These are phyloP conservation scores for Poeciliopsis infans DNA, from an alignment of 2,797 vertebrate species.

Conservation along the genomic window DNA sequence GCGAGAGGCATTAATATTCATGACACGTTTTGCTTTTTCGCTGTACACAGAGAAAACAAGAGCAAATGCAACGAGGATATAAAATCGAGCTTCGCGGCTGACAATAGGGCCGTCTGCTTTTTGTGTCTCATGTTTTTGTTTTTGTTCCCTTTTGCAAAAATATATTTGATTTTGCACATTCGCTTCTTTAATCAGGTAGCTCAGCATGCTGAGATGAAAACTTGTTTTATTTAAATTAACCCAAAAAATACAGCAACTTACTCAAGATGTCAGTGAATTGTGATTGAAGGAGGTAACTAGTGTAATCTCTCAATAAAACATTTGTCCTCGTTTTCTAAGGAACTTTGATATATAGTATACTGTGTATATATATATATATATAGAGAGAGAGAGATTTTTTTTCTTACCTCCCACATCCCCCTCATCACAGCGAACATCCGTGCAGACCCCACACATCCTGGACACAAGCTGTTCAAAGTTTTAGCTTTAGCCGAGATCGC, in stretches of 20 bases:
- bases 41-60: neutral
- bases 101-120: slow-evolving; percentile 27
- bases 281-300: neutral
- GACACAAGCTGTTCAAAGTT: neutral
- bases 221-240: slow-evolving; percentile 15
- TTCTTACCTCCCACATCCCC: too few species aligned
- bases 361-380: too few species aligned
- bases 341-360: too few species aligned
- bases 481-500: neutral
- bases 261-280: neutral
- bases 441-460: neutral
- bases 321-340: neutral
- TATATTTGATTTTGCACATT: slow-evolving; percentile 8
- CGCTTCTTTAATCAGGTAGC: slow-evolving; percentile 7
- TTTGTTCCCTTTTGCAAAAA: slow-evolving; percentile 8
- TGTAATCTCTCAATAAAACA: neutral
- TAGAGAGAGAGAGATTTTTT: too few species aligned
- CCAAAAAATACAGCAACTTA: slow-evolving; percentile 9
- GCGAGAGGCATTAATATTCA: neutral
- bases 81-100: slow-evolving; percentile 3
- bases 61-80: neutral
- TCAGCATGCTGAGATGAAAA: neutral
- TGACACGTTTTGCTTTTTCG: neutral
- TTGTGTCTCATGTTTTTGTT: neutral
- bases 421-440: neutral